Evolutionary conservation across 1,140 invertebrate genomes (phyloP).

Genomic region (Popillia japonica): DNA sequence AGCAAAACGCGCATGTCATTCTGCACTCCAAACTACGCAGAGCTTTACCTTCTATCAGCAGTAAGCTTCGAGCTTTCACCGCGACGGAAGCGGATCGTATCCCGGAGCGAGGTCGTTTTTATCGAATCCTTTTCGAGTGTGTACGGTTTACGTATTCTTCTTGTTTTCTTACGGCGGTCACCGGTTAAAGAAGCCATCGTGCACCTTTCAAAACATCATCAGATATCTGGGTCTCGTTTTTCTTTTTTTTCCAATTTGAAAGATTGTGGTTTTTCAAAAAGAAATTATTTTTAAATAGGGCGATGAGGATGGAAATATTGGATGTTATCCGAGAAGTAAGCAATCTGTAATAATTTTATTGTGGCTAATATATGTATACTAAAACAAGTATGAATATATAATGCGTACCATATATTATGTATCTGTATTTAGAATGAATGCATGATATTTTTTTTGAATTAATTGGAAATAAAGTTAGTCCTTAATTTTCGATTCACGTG

Average conservation of each 20-base stretch:
- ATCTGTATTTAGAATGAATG: neutral
- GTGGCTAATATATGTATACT: neutral
- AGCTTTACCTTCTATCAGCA: constrained; percentile 21
- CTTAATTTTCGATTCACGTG: too few species aligned
- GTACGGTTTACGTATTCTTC: neutral
- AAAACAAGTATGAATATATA: neutral
- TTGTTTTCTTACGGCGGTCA: neutral
- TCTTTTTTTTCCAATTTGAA: neutral
- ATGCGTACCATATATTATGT: constrained; percentile 5
- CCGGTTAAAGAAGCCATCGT: too few species aligned
- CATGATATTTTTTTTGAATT: too few species aligned
- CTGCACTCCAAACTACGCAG: constrained; percentile 21
- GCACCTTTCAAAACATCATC: too few species aligned
- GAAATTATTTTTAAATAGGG: neutral
- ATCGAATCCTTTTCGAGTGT: neutral
- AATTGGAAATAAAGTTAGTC: too few species aligned
- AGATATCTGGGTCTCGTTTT: too few species aligned
- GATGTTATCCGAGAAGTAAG: constrained; percentile 26
- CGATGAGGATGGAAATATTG: constrained; percentile 8
- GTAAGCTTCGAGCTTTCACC: constrained; percentile 28
- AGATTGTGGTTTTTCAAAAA: neutral
- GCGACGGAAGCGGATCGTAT: neutral
- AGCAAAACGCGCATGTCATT: constrained; percentile 32
- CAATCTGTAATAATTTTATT: neutral
- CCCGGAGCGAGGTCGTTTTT: neutral